These are phyloP conservation scores for Chrysopa pallens DNA, from an alignment of 1,140 invertebrate genomes.

Conservation along the genomic window DNA sequence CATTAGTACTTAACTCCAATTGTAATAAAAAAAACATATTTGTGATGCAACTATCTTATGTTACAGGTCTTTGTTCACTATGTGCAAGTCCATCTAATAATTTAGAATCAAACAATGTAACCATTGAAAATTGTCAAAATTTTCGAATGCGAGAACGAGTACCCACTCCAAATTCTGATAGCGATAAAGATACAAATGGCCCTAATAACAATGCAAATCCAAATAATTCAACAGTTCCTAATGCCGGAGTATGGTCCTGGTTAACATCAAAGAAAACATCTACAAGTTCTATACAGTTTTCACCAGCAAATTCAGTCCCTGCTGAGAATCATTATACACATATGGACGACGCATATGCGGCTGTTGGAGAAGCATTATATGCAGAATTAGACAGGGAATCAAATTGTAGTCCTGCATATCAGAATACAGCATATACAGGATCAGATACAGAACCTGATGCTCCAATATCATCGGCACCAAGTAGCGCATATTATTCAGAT, in stretches of 20 bases:
- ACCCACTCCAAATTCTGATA: neutral
- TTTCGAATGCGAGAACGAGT: neutral
- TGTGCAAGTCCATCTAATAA: no score
- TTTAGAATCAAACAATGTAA: no score
- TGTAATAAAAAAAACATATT: no score
- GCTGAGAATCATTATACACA: constrained; percentile 52
- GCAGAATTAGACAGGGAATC: constrained; percentile 40
- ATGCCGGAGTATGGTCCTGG: constrained; percentile 46
- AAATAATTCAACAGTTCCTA: constrained; percentile 8
- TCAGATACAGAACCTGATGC: constrained; percentile 42
- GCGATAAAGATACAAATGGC: no score
- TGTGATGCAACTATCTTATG: no score
- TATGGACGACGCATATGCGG: constrained; percentile 41
- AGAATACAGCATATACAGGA: constrained; percentile 47
- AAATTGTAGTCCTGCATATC: constrained; percentile 40
- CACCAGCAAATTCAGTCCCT: constrained; percentile 24
- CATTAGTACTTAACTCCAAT: no score
- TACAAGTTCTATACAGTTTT: constrained; percentile 22
- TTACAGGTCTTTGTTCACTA: no score
- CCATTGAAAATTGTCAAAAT: no score
- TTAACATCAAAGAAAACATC: constrained; percentile 30
- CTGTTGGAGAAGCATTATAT: constrained; percentile 39
- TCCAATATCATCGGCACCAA: constrained; percentile 41
- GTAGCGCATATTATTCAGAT: constrained; percentile 51
- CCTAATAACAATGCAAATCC: no score